Conservation (phyloP, 2,888 invertebrate genomes). For the Diogma glabrata region DNA sequence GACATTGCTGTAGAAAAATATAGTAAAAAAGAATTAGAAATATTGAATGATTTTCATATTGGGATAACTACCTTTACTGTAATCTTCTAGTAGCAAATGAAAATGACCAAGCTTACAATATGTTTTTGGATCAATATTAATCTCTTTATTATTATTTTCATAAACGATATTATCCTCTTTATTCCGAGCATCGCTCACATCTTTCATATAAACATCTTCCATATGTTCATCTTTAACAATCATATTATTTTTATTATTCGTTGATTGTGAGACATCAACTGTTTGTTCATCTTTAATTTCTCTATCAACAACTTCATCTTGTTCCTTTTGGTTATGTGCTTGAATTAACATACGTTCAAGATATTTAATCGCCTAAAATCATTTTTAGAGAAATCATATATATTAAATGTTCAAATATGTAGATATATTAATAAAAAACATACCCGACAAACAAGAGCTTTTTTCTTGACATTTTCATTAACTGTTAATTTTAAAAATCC, state of each 20-base stretch:
- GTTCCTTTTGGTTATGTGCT: conserved; percentile 51
- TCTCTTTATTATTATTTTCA: conserved; percentile 47
- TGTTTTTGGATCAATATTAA: conserved; percentile 77
- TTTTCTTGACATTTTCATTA: conserved; percentile 69
- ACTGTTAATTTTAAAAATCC: conserved; percentile 76
- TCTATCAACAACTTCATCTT: conserved; percentile 10
- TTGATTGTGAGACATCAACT: conserved; percentile 27
- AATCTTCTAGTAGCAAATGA: conserved; percentile 85
- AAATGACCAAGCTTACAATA: conserved; percentile 94
- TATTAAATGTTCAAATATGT: background rate
- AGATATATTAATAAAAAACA: background rate
- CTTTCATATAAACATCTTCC: conserved; percentile 22
- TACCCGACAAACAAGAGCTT: conserved; percentile 67
- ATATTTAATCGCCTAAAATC: conserved; percentile 61
- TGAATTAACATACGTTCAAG: conserved; percentile 75
- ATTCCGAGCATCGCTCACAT: conserved; percentile 13
- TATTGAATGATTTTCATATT: background rate
- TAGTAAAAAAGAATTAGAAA: conserved; percentile 1
- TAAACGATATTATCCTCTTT: conserved; percentile 24
- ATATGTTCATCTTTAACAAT: conserved; percentile 12
- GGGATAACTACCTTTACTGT: conserved; percentile 67
- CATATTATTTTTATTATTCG: conserved; percentile 19
- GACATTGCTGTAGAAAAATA: conserved; percentile 69
- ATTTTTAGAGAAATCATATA: background rate
- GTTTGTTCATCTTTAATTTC: conserved; percentile 17